Evolutionary conservation across 2,888 invertebrate genomes (phyloP).

Genomic region (Papilio gigon): DNA sequence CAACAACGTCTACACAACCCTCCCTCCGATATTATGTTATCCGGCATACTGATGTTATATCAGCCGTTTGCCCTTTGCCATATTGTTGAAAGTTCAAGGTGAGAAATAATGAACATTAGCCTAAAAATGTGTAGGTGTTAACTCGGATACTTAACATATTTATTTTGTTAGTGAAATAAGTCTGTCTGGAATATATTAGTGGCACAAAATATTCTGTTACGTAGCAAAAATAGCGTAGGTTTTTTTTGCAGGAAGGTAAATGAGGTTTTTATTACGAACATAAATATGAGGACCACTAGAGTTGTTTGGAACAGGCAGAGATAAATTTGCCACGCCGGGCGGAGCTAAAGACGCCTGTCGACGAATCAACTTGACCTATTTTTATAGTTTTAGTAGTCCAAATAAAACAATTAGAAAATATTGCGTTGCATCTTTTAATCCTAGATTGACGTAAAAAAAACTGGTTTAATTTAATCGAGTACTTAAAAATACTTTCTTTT

Average conservation of each 20-base stretch:
- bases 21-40: slow-evolving; percentile 11
- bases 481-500: too few relatives aligned
- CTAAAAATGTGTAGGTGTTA: background rate
- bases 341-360: slow-evolving; percentile 17
- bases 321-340: slow-evolving; percentile 24
- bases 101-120: background rate
- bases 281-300: slow-evolving; percentile 27
- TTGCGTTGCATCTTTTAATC: background rate
- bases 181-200: background rate
- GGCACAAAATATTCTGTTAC: background rate
- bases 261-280: background rate
- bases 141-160: background rate
- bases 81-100: slow-evolving; percentile 35
- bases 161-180: background rate
- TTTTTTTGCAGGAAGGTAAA: background rate
- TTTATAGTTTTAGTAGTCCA: background rate
- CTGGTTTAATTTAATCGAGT: background rate
- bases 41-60: slow-evolving; percentile 20
- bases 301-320: slow-evolving; percentile 6
- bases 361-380: slow-evolving; percentile 27
- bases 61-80: slow-evolving; percentile 23
- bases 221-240: background rate
- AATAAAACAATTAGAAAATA: slow-evolving; percentile 1
- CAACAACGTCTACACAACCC: slow-evolving; percentile 14
- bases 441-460: background rate